These are phyloP conservation scores for Strigops habroptila DNA, from an alignment of 2,113 vertebrate genomes.

Conservation along the genomic window DNA sequence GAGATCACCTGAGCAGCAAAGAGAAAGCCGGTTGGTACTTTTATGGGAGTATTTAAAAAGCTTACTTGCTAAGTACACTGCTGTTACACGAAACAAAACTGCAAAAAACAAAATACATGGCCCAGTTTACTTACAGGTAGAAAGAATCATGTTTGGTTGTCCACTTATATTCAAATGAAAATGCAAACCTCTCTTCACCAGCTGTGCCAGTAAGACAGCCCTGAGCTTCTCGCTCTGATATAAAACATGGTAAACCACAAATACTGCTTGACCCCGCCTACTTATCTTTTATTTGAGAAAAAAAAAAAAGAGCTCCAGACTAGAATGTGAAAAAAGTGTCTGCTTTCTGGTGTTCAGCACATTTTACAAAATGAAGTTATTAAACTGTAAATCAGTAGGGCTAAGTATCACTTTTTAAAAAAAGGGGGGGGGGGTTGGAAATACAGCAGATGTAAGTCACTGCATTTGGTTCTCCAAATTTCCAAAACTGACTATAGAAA, in stretches of 20 bases:
- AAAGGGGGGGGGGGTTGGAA: too few relatives aligned
- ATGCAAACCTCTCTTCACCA: neutral
- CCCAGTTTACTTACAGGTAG: conserved; percentile 71
- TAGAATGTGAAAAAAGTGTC: neutral
- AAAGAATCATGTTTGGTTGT: conserved; percentile 66
- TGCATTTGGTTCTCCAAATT: neutral
- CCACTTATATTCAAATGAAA: neutral
- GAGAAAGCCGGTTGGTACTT: neutral
- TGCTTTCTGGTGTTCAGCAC: neutral
- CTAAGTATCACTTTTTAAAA: neutral
- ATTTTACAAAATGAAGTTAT: neutral
- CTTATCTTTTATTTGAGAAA: conserved; percentile 26
- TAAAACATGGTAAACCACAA: conserved; percentile 22
- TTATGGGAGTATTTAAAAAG: neutral
- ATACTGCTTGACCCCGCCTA: conserved; percentile 50
- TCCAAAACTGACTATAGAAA: neutral
- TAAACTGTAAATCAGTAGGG: neutral
- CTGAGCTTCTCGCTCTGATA: neutral
- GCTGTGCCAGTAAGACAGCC: neutral
- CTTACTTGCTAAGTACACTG: neutral
- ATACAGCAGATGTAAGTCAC: neutral
- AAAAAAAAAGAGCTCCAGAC: neutral
- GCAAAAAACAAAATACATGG: neutral
- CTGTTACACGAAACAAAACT: neutral
- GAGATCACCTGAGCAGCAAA: neutral